Evolutionary conservation across 2,888 invertebrate genomes (phyloP).

Genomic region (Drosophila pseudotalamancana): DNA sequence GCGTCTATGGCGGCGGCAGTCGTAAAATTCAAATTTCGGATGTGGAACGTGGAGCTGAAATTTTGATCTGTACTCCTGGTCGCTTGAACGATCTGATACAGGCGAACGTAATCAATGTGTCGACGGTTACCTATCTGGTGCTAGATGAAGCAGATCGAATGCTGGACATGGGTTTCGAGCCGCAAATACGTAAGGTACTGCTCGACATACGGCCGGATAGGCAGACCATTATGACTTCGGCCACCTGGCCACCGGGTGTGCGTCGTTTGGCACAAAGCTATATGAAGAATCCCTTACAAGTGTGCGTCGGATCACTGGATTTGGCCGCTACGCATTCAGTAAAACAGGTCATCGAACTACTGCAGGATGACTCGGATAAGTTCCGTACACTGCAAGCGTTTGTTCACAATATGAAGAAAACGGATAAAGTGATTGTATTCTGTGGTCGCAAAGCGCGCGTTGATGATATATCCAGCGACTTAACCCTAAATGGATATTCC

Average conservation of each 20-base stretch:
- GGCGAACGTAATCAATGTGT: slow-evolving; percentile 89
- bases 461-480: slow-evolving; percentile 92
- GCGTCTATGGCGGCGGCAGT: slow-evolving; percentile 96
- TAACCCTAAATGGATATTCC: slow-evolving; percentile 88
- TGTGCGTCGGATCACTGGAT: slow-evolving; percentile 94
- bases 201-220: slow-evolving; percentile 93
- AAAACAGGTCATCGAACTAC: slow-evolving; percentile 90
- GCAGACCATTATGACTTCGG: slow-evolving; percentile 98
- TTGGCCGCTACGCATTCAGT: slow-evolving; percentile 96
- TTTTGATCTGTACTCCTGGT: slow-evolving; percentile 97
- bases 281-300: slow-evolving; percentile 95
- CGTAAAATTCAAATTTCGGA: slow-evolving; percentile 91
- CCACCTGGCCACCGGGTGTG: slow-evolving; percentile 97
- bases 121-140: slow-evolving; percentile 93
- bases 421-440: slow-evolving; percentile 95
- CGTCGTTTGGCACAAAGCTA: slow-evolving; percentile 93
- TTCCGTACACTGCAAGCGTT: slow-evolving; percentile 88
- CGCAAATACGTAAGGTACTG: slow-evolving; percentile 93
- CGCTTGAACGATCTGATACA: slow-evolving; percentile 95
- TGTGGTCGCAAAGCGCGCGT: slow-evolving; percentile 94
- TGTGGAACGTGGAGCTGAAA: slow-evolving; percentile 93
- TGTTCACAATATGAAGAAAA: slow-evolving; percentile 87
- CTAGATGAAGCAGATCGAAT: slow-evolving; percentile 96
- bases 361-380: slow-evolving; percentile 89
- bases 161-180: slow-evolving; percentile 95